Base-by-base conservation (phyloP, 2,113 vertebrate genomes). In the Anser cygnoides region DNA sequence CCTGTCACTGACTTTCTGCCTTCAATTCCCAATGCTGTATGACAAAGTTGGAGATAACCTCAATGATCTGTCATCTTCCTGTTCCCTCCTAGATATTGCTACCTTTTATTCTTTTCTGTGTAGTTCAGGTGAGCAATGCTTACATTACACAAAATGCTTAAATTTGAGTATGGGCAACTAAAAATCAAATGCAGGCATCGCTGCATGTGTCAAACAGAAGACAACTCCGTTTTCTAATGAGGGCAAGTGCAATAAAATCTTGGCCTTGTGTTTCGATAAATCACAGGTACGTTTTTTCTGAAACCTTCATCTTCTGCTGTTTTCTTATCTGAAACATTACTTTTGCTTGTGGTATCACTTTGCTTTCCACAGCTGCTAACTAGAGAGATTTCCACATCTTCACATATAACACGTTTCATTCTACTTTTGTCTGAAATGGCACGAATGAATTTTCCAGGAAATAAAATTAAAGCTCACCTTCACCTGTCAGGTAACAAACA, bases 21-120 rank as follows among this genome's bases (percentile, higher is more conserved):
- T 22, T 25, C 62, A 26, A 0, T 63, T 33, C 62, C 67, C 67
- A 33, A 2, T 2, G 50, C 59, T 33, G 0, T 5, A 4, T 52
- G 52, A 46, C 33, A 52, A 5, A 54, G 46, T 7, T 62, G 79
- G 70, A 49, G 44, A 10, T 43, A 50, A 29, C 35, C 77, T 44
- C n/a, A n/a, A 2, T 21, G 9, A 8, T 10, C 50, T 72, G 57
- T 17, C 72, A n/a, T 6, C 59, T 6, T 28, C 44, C 76, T 0
- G 1, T 13, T 65, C 44, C 26, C 7, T 41, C 43, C 55, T 62
- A 18, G n/a, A 4, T 10, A 49, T 7, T 44, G 19, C 41, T 22
- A 35, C 41, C 67, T 72, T 65, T 61, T 52, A 33, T 39, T 37
- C 77, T 39, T 21, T 8, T 0, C 1, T 44, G 9, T 21, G 20